Percentiles rank a stretch among this genome's conserved stretches.
Evolutionary conservation across 2,888 invertebrate genomes (phyloP).

Genomic region (Meloe dianella): DNA sequence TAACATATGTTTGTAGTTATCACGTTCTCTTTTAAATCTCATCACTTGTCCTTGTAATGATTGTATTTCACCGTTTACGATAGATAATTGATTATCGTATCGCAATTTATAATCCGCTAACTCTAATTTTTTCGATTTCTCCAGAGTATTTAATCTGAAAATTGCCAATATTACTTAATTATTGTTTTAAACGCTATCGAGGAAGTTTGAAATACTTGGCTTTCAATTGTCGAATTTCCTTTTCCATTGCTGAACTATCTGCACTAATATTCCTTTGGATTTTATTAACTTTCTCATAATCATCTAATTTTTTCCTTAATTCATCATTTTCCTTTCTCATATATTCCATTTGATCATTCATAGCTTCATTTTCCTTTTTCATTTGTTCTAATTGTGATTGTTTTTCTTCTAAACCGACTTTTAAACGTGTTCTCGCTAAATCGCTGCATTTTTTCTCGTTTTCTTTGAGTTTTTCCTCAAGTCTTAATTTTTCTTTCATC

Average conservation of each 20-base stretch:
- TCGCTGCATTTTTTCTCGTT: constrained; percentile 45
- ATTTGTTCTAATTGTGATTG: constrained; percentile 75
- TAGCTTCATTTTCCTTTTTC: constrained; percentile 70
- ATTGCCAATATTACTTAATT: not conserved
- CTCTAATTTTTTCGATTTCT: constrained; percentile 78
- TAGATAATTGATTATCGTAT: constrained; percentile 83
- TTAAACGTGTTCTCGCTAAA: constrained; percentile 72
- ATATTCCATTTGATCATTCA: constrained; percentile 75
- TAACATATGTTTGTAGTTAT: constrained; percentile 88
- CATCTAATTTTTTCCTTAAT: constrained; percentile 78
- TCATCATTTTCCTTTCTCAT: constrained; percentile 81
- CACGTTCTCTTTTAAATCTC: constrained; percentile 85
- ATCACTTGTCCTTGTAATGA: constrained; percentile 80
- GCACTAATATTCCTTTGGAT: constrained; percentile 79
- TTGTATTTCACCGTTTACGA: constrained; percentile 81
- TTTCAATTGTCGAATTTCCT: constrained; percentile 75
- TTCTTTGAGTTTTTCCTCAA: constrained; percentile 61
- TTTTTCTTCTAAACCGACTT: constrained; percentile 74
- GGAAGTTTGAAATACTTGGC: constrained; percentile 59
- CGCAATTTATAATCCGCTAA: constrained; percentile 80
- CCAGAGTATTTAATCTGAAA: constrained; percentile 63
- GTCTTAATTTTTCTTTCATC: constrained; percentile 71
- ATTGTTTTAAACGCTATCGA: not conserved
- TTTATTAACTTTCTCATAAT: constrained; percentile 84
- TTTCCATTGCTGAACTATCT: constrained; percentile 76